A percentile compares a stretch with the other conserved stretches of the same genome.
phyloP scores from a whole-genome alignment of 2,888 invertebrate genomes.

The Meliscaeva auricollis region DNA sequence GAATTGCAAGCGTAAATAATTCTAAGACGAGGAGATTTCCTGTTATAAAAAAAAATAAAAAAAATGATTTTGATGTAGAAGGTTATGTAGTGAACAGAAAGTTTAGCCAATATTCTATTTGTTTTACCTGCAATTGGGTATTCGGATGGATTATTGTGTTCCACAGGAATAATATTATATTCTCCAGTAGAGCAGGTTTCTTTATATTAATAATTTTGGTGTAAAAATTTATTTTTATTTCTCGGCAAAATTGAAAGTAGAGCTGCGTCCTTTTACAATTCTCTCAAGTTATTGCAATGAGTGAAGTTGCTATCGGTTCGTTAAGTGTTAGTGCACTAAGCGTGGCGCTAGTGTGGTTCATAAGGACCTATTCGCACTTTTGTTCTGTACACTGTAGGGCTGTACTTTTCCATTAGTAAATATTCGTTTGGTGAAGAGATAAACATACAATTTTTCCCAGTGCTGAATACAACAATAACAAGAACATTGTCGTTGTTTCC shows the following conservation, averaged over 20 bases:
- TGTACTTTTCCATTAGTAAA: too few species aligned
- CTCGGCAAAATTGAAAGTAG: constrained; percentile 58
- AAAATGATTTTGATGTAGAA: constrained; percentile 35
- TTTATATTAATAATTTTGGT: constrained; percentile 25
- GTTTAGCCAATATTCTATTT: background rate
- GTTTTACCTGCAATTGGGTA: constrained; percentile 20
- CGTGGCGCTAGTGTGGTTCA: constrained; percentile 45
- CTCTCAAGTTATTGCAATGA: constrained; percentile 64
- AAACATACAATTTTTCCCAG: too few species aligned
- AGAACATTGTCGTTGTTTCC: too few species aligned
- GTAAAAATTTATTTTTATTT: constrained; percentile 53
- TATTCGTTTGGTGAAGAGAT: too few species aligned
- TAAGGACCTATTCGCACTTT: background rate
- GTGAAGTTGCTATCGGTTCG: constrained; percentile 61
- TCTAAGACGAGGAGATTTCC: constrained; percentile 27
- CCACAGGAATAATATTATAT: constrained; percentile 17
- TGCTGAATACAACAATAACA: too few species aligned
- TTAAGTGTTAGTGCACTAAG: background rate
- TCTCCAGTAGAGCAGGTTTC: background rate
- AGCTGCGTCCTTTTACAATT: constrained; percentile 76
- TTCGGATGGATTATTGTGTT: constrained; percentile 10
- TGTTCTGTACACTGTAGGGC: too few species aligned
- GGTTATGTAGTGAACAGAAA: constrained; percentile 60
- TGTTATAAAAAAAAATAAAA: constrained; percentile 34
- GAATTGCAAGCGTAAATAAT: constrained; percentile 57